Evolutionary conservation across 2,113 vertebrate genomes (phyloP).

Genomic region (Cygnus buccinator): DNA sequence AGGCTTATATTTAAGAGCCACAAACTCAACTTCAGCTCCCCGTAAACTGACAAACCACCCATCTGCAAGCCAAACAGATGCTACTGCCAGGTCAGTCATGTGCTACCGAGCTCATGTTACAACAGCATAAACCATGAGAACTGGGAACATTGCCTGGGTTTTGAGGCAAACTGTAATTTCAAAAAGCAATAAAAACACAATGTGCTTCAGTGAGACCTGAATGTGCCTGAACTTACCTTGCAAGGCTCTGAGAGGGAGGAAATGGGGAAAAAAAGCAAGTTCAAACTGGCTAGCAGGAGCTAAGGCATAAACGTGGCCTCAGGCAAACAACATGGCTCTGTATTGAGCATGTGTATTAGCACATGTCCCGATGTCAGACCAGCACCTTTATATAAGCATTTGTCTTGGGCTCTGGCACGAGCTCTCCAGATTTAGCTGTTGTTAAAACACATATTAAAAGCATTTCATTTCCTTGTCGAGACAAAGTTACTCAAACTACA

Average conservation of each 20-base stretch:
- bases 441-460: background rate
- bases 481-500: background rate
- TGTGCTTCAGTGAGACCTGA: background rate
- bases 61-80: background rate
- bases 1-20: background rate
- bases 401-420: background rate
- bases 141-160: rapidly evolving
- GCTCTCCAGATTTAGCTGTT: background rate
- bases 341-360: background rate
- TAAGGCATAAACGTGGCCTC: background rate
- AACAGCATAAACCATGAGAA: background rate
- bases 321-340: background rate
- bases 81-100: rapidly evolving
- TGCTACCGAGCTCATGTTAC: background rate
- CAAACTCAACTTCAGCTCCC: background rate
- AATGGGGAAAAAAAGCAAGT: background rate
- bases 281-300: background rate
- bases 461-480: background rate
- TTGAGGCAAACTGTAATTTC: background rate
- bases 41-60: background rate
- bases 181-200: background rate
- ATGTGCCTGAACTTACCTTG: background rate
- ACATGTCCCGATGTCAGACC: background rate
- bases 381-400: background rate
- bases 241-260: background rate